phyloP scores from a whole-genome alignment of 2,888 invertebrate genomes.

The Embidobia sp. region DNA sequence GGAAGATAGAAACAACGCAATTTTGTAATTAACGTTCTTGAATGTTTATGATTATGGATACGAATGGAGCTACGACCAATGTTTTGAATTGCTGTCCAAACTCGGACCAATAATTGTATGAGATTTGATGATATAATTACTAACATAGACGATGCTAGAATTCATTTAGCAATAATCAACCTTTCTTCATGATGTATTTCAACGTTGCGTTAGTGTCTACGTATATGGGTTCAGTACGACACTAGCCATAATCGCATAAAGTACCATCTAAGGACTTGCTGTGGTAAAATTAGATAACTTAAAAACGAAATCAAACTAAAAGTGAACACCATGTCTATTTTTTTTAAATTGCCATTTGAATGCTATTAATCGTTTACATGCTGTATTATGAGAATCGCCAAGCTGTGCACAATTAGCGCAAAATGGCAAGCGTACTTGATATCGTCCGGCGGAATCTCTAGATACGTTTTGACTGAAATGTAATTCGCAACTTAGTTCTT shows the following conservation, averaged over 20 bases:
- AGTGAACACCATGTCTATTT: slow-evolving; percentile 23
- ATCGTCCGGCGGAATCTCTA: neutral
- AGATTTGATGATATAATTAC: slow-evolving; percentile 45
- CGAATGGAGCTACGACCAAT: slow-evolving; percentile 39
- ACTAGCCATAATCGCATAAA: slow-evolving; percentile 26
- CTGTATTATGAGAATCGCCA: neutral
- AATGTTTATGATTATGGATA: slow-evolving; percentile 47
- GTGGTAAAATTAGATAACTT: neutral
- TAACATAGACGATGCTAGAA: slow-evolving; percentile 64
- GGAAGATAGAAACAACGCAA: slow-evolving; percentile 43
- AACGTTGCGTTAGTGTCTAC: slow-evolving; percentile 43
- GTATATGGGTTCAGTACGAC: slow-evolving; percentile 48
- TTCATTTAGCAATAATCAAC: slow-evolving; percentile 67
- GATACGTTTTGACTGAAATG: neutral
- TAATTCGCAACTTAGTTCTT: slow-evolving; percentile 1
- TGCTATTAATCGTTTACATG: neutral
- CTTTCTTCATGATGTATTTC: slow-evolving; percentile 26
- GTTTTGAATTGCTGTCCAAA: slow-evolving; percentile 10
- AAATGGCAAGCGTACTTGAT: slow-evolving; percentile 10
- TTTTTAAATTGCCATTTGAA: neutral
- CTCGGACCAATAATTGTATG: slow-evolving; percentile 27
- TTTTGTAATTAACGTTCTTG: slow-evolving; percentile 58
- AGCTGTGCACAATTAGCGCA: neutral
- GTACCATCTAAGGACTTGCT: slow-evolving; percentile 3
- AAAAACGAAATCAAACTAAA: slow-evolving; percentile 5